Evolutionary conservation across 2,797 vertebrate genomes (phyloP).

Genomic region (Acanthornis magna): DNA sequence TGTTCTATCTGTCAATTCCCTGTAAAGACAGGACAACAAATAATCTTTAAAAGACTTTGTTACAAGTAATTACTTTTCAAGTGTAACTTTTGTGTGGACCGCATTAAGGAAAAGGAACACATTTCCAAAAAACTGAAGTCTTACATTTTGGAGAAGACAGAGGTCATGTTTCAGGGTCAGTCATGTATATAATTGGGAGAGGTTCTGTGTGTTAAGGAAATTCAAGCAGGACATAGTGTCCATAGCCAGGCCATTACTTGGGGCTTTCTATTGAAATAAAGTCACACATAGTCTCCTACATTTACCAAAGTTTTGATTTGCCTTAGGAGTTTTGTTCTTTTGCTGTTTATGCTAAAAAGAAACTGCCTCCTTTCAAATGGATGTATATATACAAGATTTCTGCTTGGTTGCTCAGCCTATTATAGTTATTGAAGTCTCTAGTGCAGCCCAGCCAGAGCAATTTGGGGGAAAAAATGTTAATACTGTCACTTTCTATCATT

Average conservation of each 20-base stretch:
- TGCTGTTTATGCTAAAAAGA: not conserved
- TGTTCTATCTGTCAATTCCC: not conserved
- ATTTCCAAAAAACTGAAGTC: not conserved
- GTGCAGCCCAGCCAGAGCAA: not conserved
- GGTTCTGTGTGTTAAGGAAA: not conserved
- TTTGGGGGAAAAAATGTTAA: not conserved
- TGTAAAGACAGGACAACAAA: not conserved
- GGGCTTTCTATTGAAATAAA: not conserved
- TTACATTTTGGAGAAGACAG: not conserved
- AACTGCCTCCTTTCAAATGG: not conserved
- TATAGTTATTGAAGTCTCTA: not conserved
- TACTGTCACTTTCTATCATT: conserved; percentile 21
- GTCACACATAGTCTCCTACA: not conserved
- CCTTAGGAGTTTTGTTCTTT: not conserved
- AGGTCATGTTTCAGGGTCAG: not conserved
- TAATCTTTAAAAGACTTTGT: not conserved
- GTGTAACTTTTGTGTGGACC: not conserved
- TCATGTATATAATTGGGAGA: not conserved
- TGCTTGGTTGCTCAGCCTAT: not conserved
- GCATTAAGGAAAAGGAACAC: not conserved
- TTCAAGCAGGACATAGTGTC: not conserved
- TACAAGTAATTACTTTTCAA: not conserved
- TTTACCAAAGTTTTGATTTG: not conserved
- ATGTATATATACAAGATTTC: not conserved
- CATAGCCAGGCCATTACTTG: not conserved